Evolutionary conservation across 53 echinoderm and acorn worm genomes (phyloP).

Genomic region (Zoroaster sp.): DNA sequence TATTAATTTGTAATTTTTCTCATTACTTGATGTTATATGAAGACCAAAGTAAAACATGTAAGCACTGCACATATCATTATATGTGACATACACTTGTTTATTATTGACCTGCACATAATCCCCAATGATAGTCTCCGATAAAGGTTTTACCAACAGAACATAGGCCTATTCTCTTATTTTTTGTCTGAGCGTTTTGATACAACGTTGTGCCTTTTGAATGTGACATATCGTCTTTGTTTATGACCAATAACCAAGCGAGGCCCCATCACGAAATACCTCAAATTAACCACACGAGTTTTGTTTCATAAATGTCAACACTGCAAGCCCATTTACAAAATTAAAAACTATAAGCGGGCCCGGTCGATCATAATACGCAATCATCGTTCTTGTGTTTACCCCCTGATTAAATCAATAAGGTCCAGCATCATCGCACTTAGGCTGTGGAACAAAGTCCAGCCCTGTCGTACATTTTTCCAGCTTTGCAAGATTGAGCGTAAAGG

Average conservation of each 20-base stretch:
- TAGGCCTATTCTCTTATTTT: neutral
- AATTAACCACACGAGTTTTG: slow-evolving; percentile 54
- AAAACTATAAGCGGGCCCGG: slow-evolving; percentile 41
- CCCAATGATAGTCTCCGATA: too few relatives aligned
- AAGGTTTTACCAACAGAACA: neutral
- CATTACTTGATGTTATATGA: too few relatives aligned
- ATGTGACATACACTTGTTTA: too few relatives aligned
- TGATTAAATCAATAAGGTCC: slow-evolving; percentile 29
- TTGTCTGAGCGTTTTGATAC: neutral
- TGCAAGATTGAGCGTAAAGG: slow-evolving; percentile 27
- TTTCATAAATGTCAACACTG: slow-evolving; percentile 51
- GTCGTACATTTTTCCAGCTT: neutral
- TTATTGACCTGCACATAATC: too few relatives aligned
- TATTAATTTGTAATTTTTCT: too few relatives aligned
- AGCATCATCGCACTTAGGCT: neutral
- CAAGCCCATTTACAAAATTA: slow-evolving; percentile 52
- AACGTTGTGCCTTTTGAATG: slow-evolving; percentile 21
- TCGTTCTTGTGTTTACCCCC: slow-evolving; percentile 36
- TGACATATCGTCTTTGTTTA: slow-evolving; percentile 52
- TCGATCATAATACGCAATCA: slow-evolving; percentile 54
- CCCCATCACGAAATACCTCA: slow-evolving; percentile 18
- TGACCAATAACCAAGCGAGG: slow-evolving; percentile 44
- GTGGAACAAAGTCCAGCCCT: slow-evolving; percentile 26
- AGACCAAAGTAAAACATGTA: too few relatives aligned
- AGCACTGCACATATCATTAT: too few relatives aligned